A percentile compares a stretch with the other conserved stretches of the same genome.
Conservation (phyloP, 2,797 vertebrate genomes). For the Rallus crepitans region DNA sequence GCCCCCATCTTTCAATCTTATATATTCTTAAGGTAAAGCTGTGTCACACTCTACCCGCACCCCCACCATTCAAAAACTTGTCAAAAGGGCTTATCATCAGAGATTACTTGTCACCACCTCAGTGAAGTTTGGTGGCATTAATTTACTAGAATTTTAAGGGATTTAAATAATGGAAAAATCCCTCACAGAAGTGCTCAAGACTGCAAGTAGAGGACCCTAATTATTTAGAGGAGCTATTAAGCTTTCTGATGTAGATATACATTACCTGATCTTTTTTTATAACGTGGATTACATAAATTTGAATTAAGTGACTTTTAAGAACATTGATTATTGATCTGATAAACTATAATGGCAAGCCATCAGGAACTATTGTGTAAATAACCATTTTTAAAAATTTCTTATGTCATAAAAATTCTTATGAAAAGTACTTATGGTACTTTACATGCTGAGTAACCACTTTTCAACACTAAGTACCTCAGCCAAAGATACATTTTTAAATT, state of each 20-base stretch:
- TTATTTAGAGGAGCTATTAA: not conserved
- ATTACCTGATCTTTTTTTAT: constrained; percentile 24
- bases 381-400: constrained; percentile 5
- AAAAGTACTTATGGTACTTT: constrained; percentile 55
- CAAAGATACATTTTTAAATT: constrained; percentile 74
- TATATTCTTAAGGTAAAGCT: not conserved
- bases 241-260: constrained; percentile 40
- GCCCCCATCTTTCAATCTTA: not conserved
- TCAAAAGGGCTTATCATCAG: not conserved
- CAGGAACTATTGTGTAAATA: constrained; percentile 68
- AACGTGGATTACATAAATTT: constrained; percentile 55
- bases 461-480: constrained; percentile 55
- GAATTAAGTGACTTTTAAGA: constrained; percentile 70
- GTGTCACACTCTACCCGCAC: not conserved
- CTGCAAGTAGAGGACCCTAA: not conserved
- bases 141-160: constrained; percentile 5
- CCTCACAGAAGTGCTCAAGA: not conserved
- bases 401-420: constrained; percentile 56
- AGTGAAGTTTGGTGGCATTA: constrained; percentile 7
- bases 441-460: constrained; percentile 71
- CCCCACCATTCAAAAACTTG: not conserved
- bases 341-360: constrained; percentile 50
- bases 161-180: constrained; percentile 33
- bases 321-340: constrained; percentile 72
- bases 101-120: not conserved